Evolutionary conservation across 2,797 vertebrate species (phyloP), one percentile per base, ranked within the genome.

Genomic region (Sandelia bainsii): DNA sequence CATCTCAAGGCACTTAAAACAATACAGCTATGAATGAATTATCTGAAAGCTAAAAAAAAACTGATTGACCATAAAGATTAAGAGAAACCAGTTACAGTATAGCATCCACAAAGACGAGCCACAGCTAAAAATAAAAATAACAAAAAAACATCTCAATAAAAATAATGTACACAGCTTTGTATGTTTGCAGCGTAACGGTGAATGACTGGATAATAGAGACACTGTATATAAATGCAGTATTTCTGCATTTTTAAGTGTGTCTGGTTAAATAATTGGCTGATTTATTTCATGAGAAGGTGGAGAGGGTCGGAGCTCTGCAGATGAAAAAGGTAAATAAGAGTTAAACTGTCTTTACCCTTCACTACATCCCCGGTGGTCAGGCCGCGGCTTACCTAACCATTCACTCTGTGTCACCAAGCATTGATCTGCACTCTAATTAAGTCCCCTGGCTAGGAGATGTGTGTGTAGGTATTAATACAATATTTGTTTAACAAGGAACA

Each of bases 351-450:
- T 76, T 73, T 71, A 77, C 66, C 66, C 68, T 62, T 68, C 51
- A 62, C 16, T 13, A 2, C 7, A 7, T 69, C 79, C 62, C 67
- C 10, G 16, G 52, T 69, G 51, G 59, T 49, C 72, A 64, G 69
- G 29, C 48, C 51, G 64, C 23, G 19, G 58, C 77, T 63, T 23
- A 14, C 20, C 75, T 74, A 70, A 62, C 37, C n/a, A 8, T 78
- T 79, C 53, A 88, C 77, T 70, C 76, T 59, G 59, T 83, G 84
- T 81, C 82, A 86, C 64, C 14, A 25, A 68, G 53, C 79, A 90
- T 87, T 50, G 79, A 91, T 77, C 72, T 60, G 42, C 49, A 46
- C 69, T 66, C 75, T 76, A 84, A 90, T 80, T 44, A 75, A 82
- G 82, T 79, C 73, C 71, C 74, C 27, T 39, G 70, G 50, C 79